Percentiles rank a stretch among this genome's conserved stretches.
Conservation (phyloP, 2,888 invertebrate genomes). For the Paralinhomoeus sp. region DNA sequence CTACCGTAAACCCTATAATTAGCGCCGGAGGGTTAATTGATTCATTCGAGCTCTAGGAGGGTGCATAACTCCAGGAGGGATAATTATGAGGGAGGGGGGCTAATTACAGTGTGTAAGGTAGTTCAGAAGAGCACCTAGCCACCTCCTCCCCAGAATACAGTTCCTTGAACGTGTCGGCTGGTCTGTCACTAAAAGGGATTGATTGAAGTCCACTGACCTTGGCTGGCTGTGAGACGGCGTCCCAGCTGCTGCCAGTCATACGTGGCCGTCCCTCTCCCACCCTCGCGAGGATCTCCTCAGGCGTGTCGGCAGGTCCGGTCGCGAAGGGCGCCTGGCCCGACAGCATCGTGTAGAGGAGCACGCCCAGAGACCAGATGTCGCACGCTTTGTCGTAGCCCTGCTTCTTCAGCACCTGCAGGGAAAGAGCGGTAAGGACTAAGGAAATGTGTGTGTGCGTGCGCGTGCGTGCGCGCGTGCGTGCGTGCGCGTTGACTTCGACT, state of each 20-base stretch:
- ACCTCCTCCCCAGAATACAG: too few species aligned
- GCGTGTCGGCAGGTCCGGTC: conserved; percentile 45
- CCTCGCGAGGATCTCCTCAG: conserved; percentile 67
- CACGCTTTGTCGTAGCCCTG: conserved; percentile 96
- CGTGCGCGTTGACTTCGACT: too few species aligned
- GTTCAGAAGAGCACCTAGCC: not conserved
- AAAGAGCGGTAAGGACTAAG: too few species aligned
- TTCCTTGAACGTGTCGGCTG: too few species aligned
- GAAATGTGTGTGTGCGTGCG: too few species aligned
- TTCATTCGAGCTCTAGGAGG: too few species aligned
- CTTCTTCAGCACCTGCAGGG: conserved; percentile 47
- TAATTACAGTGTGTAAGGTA: not conserved
- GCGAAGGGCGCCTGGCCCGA: conserved; percentile 50
- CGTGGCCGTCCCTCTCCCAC: conserved; percentile 67
- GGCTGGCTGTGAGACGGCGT: conserved; percentile 52
- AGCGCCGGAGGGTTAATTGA: not conserved
- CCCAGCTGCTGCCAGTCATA: conserved; percentile 47
- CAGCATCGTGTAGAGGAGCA: conserved; percentile 79
- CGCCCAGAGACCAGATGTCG: conserved; percentile 95
- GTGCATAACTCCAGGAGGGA: not conserved
- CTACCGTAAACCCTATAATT: not conserved
- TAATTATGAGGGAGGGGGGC: not conserved
- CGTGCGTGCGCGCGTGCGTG: too few species aligned
- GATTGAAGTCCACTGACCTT: too few species aligned
- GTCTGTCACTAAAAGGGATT: too few species aligned